Percentiles rank a stretch among this genome's conserved stretches.
These are phyloP conservation scores for Nanorana parkeri DNA, from an alignment of 2,113 vertebrate genomes.

Conservation along the genomic window DNA sequence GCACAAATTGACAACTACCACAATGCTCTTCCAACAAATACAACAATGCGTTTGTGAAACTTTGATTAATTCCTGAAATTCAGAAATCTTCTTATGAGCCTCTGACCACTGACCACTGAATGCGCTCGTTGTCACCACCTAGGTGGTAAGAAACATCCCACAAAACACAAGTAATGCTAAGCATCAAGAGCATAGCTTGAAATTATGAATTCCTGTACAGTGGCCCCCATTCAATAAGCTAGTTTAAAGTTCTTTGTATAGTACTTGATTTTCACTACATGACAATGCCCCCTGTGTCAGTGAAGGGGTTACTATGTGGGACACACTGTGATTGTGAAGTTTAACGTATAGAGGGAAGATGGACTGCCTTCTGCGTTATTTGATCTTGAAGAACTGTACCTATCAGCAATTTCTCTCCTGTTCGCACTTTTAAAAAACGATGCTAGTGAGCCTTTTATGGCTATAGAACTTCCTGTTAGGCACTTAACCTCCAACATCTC, in stretches of 20 bases:
- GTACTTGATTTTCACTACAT: background rate
- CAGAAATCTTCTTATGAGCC: too few relatives aligned
- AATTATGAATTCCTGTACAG: too few relatives aligned
- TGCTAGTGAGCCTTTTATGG: slow-evolving; percentile 48
- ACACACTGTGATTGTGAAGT: slow-evolving; percentile 12
- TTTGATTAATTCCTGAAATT: too few relatives aligned
- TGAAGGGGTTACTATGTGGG: slow-evolving; percentile 20
- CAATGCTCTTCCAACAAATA: too few relatives aligned
- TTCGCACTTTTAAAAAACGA: slow-evolving; percentile 50
- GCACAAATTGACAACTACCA: too few relatives aligned
- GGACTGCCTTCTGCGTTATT: slow-evolving; percentile 42
- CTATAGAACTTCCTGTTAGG: slow-evolving; percentile 52
- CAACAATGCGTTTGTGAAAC: too few relatives aligned
- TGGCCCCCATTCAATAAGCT: background rate
- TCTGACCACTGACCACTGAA: too few relatives aligned
- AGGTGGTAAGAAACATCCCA: too few relatives aligned
- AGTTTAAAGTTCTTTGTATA: background rate
- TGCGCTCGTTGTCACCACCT: too few relatives aligned
- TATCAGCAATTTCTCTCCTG: slow-evolving; percentile 50
- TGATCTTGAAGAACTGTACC: slow-evolving; percentile 48
- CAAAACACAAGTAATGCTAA: too few relatives aligned
- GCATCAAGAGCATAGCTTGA: too few relatives aligned
- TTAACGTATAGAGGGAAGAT: slow-evolving; percentile 32
- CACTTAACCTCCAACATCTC: slow-evolving; percentile 53
- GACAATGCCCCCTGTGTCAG: slow-evolving; percentile 10